Conservation (phyloP, 2,113 vertebrate species). For the Romanogobio albipinnatus region DNA sequence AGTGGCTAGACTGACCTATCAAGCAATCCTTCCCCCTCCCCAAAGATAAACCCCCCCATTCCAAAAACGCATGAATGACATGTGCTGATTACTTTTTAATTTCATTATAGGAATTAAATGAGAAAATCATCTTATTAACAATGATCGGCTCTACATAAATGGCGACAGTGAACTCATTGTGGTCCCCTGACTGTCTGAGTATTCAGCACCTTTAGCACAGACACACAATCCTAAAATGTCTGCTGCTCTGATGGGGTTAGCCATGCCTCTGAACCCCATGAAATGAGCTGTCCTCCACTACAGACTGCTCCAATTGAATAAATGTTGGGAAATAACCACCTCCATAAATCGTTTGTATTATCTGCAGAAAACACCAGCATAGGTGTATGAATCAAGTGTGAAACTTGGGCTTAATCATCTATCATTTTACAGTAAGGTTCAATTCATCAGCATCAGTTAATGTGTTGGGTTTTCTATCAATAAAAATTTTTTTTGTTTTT, state of each 20-base stretch:
- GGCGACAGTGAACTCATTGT: slow-evolving; percentile 46
- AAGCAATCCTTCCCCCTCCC: slow-evolving; percentile 47
- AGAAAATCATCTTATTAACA: slow-evolving; percentile 57
- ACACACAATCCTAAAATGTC: slow-evolving; percentile 41
- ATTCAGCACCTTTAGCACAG: slow-evolving; percentile 38
- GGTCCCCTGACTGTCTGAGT: slow-evolving; percentile 26
- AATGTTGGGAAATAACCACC: slow-evolving; percentile 32
- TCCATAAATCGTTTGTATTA: slow-evolving; percentile 7
- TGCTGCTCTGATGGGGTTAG: slow-evolving; percentile 45
- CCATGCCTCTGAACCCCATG: slow-evolving; percentile 25
- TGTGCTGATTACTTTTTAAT: slow-evolving; percentile 57
- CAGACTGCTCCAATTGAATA: slow-evolving; percentile 2
- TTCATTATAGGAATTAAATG: slow-evolving; percentile 55
- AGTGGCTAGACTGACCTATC: slow-evolving; percentile 53
- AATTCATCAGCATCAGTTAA: neutral
- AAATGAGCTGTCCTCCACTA: slow-evolving; percentile 35
- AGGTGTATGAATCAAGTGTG: neutral
- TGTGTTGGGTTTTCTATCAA: neutral
- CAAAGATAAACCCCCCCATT: slow-evolving; percentile 37
- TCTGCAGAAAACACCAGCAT: neutral
- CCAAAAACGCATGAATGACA: slow-evolving; percentile 52
- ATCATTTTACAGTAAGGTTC: neutral
- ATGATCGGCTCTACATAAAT: slow-evolving; percentile 48
- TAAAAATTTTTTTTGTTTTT: neutral
- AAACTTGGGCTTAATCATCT: neutral